Conservation (phyloP, 2,113 vertebrate genomes). For the Ammodytes dubius region DNA sequence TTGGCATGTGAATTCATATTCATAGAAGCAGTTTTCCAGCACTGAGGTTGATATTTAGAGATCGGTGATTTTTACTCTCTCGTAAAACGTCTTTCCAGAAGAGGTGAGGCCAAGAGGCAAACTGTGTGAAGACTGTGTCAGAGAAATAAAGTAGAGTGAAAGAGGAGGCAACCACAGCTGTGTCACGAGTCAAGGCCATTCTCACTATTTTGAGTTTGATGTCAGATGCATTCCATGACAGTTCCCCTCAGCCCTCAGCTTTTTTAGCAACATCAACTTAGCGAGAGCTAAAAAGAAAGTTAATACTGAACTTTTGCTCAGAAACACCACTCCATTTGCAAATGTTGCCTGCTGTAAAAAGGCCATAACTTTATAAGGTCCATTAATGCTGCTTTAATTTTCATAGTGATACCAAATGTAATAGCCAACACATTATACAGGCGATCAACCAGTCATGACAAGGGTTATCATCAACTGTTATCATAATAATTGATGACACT, state of each 20-base stretch:
- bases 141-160: conserved; percentile 8
- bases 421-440: neutral
- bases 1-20: conserved; percentile 59
- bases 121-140: conserved; percentile 55
- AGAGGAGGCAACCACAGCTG: neutral
- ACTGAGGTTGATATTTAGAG: conserved; percentile 47
- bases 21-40: conserved; percentile 57
- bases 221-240: neutral
- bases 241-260: no score
- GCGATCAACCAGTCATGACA: neutral
- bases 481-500: no score
- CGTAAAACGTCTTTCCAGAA: conserved; percentile 49
- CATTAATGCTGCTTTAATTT: neutral
- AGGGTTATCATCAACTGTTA: neutral
- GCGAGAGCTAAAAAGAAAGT: no score
- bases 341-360: no score
- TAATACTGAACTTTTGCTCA: no score
- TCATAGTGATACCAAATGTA: neutral
- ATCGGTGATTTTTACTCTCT: conserved; percentile 28
- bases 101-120: conserved; percentile 29
- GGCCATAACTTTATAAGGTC: no score
- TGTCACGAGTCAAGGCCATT: neutral
- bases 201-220: neutral
- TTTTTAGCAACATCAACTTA: no score
- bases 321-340: no score